Conservation (phyloP, 2,888 invertebrate species). For the Microplitis deprimator region DNA sequence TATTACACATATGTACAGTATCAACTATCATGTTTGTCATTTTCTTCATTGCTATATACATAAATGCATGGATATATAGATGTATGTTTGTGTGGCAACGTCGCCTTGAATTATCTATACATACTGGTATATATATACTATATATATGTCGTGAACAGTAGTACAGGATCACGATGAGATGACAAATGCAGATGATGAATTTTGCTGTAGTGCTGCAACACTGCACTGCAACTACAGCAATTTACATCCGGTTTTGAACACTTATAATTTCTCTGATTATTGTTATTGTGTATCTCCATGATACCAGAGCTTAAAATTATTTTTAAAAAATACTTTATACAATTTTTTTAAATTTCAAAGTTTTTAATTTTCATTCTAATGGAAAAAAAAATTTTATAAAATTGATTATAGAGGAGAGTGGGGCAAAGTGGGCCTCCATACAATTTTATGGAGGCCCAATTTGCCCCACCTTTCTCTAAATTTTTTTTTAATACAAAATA, state of each 20-base stretch:
- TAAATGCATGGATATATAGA: background rate
- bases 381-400: too few species aligned
- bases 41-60: background rate
- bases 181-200: background rate
- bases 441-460: too few species aligned
- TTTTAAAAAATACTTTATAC: too few species aligned
- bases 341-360: too few species aligned
- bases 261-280: background rate
- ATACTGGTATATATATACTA: background rate
- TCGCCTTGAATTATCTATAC: background rate
- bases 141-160: background rate
- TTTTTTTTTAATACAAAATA: background rate
- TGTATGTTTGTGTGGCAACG: background rate
- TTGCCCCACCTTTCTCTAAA: too few species aligned
- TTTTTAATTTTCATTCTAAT: too few species aligned
- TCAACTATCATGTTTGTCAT: background rate
- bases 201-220: background rate
- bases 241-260: slow-evolving; percentile 1
- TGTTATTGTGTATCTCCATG: background rate
- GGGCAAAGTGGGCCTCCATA: too few species aligned
- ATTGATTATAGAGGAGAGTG: too few species aligned
- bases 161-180: background rate
- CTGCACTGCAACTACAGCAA: background rate
- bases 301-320: too few species aligned
- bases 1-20: background rate